These are phyloP conservation scores for Mesorhabditis belari DNA, from an alignment of 2,888 invertebrate species.

Conservation along the genomic window DNA sequence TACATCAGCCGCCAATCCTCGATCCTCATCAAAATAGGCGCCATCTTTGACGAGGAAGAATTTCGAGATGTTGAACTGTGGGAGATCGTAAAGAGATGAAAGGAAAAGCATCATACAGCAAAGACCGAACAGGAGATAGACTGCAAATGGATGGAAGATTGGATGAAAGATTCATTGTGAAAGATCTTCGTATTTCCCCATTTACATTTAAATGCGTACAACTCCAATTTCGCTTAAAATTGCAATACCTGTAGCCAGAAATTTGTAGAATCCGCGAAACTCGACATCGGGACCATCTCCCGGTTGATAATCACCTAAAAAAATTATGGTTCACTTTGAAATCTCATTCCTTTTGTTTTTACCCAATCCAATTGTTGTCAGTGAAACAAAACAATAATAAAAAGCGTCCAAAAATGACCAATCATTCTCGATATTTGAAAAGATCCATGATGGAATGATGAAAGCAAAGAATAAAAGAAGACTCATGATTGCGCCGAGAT, in stretches of 20 bases:
- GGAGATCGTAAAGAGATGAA: constrained; percentile 80
- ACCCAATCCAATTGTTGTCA: constrained; percentile 77
- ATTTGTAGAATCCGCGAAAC: constrained; percentile 75
- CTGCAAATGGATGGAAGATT: constrained; percentile 56
- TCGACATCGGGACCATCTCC: constrained; percentile 71
- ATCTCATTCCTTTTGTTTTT: neutral
- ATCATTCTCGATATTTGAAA: constrained; percentile 65
- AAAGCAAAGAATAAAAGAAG: constrained; percentile 64
- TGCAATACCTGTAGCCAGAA: constrained; percentile 67
- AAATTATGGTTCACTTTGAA: no score
- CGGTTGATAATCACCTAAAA: constrained; percentile 73
- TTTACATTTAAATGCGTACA: neutral
- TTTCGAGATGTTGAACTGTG: constrained; percentile 72
- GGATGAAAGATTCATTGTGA: constrained; percentile 1
- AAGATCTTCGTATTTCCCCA: neutral
- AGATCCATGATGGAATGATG: constrained; percentile 70
- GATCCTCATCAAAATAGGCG: neutral
- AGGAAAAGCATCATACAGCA: constrained; percentile 77
- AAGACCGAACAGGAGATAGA: constrained; percentile 72
- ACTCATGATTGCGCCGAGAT: constrained; percentile 64
- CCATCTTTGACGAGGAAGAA: constrained; percentile 21
- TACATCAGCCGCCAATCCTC: neutral
- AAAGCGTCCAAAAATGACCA: constrained; percentile 73
- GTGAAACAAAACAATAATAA: constrained; percentile 82
- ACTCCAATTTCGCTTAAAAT: neutral